Percentiles rank a stretch among this genome's conserved stretches.
Conservation (phyloP, 2,113 vertebrate species). For the Otus sunia region DNA sequence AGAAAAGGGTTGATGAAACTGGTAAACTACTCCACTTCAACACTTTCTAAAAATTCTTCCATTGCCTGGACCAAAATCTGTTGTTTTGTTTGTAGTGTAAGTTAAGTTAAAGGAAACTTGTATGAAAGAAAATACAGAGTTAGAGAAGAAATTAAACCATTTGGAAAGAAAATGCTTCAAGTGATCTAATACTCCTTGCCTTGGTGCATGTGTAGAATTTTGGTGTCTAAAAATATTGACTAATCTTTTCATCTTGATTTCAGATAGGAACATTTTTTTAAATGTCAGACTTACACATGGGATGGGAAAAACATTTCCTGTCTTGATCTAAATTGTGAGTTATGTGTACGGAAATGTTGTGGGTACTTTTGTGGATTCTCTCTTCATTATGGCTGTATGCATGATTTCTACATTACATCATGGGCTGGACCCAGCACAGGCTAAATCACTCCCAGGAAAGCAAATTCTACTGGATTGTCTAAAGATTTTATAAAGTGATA, state of each 20-base stretch:
- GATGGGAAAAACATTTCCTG: slow-evolving; percentile 57
- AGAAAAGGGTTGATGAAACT: neutral
- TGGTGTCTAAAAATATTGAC: slow-evolving; percentile 6
- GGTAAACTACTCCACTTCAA: neutral
- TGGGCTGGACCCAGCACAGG: neutral
- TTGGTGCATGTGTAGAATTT: neutral
- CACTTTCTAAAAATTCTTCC: neutral
- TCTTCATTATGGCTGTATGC: neutral
- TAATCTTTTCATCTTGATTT: slow-evolving; percentile 18
- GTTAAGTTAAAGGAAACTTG: neutral
- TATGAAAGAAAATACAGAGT: neutral
- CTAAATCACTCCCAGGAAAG: neutral
- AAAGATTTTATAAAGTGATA: slow-evolving; percentile 27
- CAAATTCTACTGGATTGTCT: neutral
- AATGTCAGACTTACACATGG: slow-evolving; percentile 39
- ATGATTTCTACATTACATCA: slow-evolving; percentile 36
- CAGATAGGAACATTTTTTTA: neutral
- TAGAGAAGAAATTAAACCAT: neutral
- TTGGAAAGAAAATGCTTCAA: neutral
- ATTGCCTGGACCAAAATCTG: neutral
- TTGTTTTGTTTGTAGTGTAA: neutral
- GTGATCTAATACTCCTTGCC: neutral
- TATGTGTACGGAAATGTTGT: slow-evolving; percentile 15
- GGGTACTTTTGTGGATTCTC: slow-evolving; percentile 41
- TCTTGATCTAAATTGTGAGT: slow-evolving; percentile 37